Conservation (phyloP, 2,113 vertebrate species). For the Barnardius zonarius region DNA sequence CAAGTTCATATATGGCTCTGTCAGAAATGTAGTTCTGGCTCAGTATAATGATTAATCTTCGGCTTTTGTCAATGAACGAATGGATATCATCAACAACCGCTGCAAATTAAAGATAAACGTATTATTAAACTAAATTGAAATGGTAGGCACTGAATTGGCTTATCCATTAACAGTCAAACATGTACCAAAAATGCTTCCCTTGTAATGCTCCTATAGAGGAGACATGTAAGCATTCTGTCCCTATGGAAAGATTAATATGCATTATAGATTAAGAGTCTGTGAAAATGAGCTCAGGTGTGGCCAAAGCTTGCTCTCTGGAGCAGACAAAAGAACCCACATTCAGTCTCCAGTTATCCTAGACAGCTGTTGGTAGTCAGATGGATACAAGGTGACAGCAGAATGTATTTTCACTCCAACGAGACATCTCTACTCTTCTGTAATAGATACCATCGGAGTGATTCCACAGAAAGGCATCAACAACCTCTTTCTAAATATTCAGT, state of each 20-base stretch:
- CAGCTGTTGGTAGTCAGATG: background rate
- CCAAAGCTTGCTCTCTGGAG: background rate
- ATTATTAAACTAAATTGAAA: constrained; percentile 6
- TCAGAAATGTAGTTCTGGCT: constrained; percentile 68
- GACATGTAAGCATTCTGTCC: background rate
- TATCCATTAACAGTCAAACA: background rate
- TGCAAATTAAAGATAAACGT: constrained; percentile 58
- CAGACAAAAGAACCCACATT: background rate
- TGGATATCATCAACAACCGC: constrained; percentile 81
- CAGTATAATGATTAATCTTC: constrained; percentile 84
- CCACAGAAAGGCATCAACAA: background rate
- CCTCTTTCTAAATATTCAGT: background rate
- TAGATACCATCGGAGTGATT: background rate
- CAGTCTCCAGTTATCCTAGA: background rate
- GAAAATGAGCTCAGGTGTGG: background rate
- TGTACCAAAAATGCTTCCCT: background rate
- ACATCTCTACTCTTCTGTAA: background rate
- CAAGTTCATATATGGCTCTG: constrained; percentile 74
- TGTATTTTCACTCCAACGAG: background rate
- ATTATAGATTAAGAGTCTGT: background rate
- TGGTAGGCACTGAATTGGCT: background rate
- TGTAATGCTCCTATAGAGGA: background rate
- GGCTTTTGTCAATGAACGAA: constrained; percentile 80
- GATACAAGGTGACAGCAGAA: background rate
- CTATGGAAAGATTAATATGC: background rate